These are phyloP conservation scores for Spodoptera picta DNA, from an alignment of 2,888 invertebrate species.

Conservation along the genomic window DNA sequence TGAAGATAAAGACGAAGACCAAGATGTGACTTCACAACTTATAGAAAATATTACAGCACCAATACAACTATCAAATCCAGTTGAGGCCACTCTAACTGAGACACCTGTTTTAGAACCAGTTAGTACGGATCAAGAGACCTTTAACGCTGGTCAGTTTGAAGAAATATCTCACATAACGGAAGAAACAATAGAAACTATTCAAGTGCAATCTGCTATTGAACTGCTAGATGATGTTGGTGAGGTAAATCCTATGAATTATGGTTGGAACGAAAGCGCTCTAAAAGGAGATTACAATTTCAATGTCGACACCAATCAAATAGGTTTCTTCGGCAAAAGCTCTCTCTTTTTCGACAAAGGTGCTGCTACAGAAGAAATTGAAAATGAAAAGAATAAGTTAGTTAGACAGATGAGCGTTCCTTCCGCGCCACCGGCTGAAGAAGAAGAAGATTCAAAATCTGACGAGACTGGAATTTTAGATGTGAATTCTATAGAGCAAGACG, in stretches of 20 bases:
- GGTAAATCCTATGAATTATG: constrained; percentile 60
- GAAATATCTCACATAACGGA: constrained; percentile 77
- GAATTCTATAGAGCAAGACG: constrained; percentile 82
- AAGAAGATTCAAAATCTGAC: constrained; percentile 78
- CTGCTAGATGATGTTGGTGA: constrained; percentile 65
- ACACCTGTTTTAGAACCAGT: constrained; percentile 19
- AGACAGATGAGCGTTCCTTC: constrained; percentile 71
- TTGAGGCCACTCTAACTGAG: constrained; percentile 72
- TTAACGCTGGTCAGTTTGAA: constrained; percentile 50
- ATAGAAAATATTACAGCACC: constrained; percentile 82
- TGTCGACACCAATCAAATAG: constrained; percentile 63
- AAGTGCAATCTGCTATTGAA: constrained; percentile 73
- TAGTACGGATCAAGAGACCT: constrained; percentile 28
- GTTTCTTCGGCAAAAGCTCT: constrained; percentile 70
- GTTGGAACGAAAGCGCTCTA: constrained; percentile 64
- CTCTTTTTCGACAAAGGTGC: constrained; percentile 72
- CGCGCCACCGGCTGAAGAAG: constrained; percentile 78
- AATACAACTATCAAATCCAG: constrained; percentile 79
- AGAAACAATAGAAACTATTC: constrained; percentile 77
- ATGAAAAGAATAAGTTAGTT: constrained; percentile 69
- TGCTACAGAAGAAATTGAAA: constrained; percentile 75
- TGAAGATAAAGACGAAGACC: constrained; percentile 68
- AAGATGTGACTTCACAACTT: constrained; percentile 76
- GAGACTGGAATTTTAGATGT: constrained; percentile 79
- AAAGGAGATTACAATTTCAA: constrained; percentile 65